phyloP scores from a whole-genome alignment of 1,140 invertebrate species.

The Fopius arisanus region DNA sequence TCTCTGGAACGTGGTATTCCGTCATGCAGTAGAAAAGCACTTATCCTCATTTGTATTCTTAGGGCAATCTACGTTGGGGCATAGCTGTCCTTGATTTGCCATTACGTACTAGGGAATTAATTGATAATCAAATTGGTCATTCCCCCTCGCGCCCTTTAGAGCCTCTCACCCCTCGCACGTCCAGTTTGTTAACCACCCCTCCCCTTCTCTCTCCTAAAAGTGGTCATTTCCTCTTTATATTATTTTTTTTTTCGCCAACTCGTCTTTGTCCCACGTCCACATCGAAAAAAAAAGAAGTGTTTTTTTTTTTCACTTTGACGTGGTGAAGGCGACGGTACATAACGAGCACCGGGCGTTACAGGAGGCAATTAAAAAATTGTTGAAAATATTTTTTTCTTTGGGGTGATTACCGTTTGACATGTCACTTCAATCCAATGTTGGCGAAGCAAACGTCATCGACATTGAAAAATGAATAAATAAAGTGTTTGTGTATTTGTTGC shows the following conservation, averaged over 20 bases:
- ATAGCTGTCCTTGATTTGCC: conserved; percentile 54
- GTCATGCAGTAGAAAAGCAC: conserved; percentile 45
- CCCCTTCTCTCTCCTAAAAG: too few relatives aligned
- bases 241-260: not conserved
- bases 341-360: not conserved
- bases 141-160: conserved; percentile 33
- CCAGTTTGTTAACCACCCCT: not conserved
- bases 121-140: conserved; percentile 63
- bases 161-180: not conserved
- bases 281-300: not conserved
- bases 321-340: not conserved
- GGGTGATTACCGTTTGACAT: not conserved
- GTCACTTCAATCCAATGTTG: not conserved
- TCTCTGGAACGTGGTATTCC: conserved; percentile 33
- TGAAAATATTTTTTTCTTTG: not conserved
- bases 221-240: not conserved
- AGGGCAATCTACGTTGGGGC: conserved; percentile 37
- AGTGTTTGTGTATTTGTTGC: not conserved
- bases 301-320: not conserved
- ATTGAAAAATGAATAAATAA: not conserved
- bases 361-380: not conserved
- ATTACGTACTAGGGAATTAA: conserved; percentile 64
- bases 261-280: not conserved
- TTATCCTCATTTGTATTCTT: conserved; percentile 65
- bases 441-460: not conserved